Conservation (phyloP, 2,113 vertebrate genomes). For the Tauraco erythrolophus region DNA sequence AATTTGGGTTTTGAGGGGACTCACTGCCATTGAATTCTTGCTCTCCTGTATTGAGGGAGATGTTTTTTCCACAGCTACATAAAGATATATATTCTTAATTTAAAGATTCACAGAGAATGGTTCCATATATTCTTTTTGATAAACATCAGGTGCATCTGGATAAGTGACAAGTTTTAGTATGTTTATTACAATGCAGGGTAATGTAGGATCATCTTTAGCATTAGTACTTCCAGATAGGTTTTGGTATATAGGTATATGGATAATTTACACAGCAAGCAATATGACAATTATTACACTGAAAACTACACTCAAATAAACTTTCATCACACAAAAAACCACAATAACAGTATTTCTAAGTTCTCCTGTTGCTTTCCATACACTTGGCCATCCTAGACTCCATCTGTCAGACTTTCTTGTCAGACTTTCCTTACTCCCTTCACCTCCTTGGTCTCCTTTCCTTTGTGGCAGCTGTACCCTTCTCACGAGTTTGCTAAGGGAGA, state of each 20-base stretch:
- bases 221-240: not conserved
- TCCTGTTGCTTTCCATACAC: not conserved
- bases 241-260: not conserved
- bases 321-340: not conserved
- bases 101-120: not conserved
- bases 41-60: not conserved
- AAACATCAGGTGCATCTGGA: not conserved
- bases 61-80: not conserved
- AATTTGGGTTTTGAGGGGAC: not conserved
- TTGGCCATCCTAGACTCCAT: not conserved
- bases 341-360: not conserved
- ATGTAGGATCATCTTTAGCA: not conserved
- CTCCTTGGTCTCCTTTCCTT: not conserved
- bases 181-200: not conserved
- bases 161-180: not conserved
- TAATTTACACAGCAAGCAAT: not conserved
- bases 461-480: not conserved
- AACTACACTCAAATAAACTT: not conserved
- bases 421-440: not conserved
- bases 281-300: not conserved
- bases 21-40: not conserved
- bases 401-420: not conserved
- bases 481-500: not conserved
- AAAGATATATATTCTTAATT: not conserved
- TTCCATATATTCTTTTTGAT: not conserved